Conservation (phyloP, 1,140 invertebrate species). For the Homarus americanus region DNA sequence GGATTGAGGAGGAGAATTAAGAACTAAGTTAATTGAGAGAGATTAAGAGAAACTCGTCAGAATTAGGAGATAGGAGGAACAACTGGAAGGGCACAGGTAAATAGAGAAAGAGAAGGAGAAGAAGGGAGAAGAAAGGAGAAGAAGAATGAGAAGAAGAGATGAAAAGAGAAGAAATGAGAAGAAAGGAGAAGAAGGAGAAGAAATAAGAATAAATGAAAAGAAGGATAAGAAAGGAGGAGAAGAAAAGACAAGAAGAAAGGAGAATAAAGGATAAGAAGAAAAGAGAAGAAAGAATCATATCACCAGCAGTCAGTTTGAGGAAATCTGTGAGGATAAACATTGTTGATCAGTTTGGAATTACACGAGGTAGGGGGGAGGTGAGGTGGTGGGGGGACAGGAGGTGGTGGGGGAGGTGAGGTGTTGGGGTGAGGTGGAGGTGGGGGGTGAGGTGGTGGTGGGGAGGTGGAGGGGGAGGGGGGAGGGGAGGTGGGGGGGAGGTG, state of each 20-base stretch:
- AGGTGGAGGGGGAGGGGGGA: background rate
- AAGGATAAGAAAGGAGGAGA: background rate
- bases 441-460: background rate
- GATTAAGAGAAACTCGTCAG: background rate
- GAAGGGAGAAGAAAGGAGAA: background rate
- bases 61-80: too few species aligned
- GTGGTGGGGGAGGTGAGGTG: background rate
- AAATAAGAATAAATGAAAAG: background rate
- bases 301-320: background rate
- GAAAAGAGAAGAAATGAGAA: background rate
- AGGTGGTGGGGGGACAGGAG: background rate
- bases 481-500: too few species aligned
- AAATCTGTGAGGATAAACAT: background rate
- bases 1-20: background rate
- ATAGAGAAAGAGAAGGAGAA: too few species aligned
- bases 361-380: background rate
- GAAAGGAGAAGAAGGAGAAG: background rate
- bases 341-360: background rate
- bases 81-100: background rate
- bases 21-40: background rate
- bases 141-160: background rate
- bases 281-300: background rate
- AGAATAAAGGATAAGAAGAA: background rate
- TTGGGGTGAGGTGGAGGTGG: background rate
- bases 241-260: background rate